phyloP scores from a whole-genome alignment of 2,797 vertebrate genomes.

The Mycteria americana region DNA sequence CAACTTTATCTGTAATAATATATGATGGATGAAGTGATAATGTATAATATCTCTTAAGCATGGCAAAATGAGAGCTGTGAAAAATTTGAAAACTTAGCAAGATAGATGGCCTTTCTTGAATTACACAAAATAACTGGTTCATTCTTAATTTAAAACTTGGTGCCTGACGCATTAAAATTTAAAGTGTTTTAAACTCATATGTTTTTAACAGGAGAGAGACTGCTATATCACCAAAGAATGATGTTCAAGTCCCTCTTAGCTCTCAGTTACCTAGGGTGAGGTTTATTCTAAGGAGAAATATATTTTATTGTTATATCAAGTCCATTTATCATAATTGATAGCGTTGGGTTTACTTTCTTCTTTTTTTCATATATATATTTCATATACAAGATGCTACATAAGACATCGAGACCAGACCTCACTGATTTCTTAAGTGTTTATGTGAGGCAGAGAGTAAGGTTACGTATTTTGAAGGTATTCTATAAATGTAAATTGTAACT shows the following conservation, averaged over 20 bases:
- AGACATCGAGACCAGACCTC: not conserved
- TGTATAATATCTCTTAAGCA: conserved; percentile 29
- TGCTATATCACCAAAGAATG: not conserved
- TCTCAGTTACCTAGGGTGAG: not conserved
- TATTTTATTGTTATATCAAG: not conserved
- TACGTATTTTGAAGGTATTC: not conserved
- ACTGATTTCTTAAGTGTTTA: conserved; percentile 15
- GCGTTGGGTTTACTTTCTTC: not conserved
- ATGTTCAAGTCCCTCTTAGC: not conserved
- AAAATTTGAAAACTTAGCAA: conserved; percentile 53
- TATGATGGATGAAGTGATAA: conserved; percentile 47
- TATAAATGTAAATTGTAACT: not conserved
- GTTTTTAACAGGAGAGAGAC: conserved; percentile 28
- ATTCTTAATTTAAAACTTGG: conserved; percentile 41
- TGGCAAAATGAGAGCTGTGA: conserved; percentile 34
- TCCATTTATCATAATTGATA: not conserved
- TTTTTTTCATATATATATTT: not conserved
- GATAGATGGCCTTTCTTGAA: conserved; percentile 31
- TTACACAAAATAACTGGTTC: conserved; percentile 20
- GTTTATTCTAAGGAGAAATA: not conserved
- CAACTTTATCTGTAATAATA: conserved; percentile 13
- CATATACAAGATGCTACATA: not conserved
- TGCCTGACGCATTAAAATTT: conserved; percentile 12
- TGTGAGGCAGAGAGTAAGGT: not conserved
- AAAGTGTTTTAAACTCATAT: conserved; percentile 7